Evolutionary conservation across 2,888 invertebrate genomes (phyloP), one percentile per base, ranked within the genome.

Genomic region (Horisme vitalbata): DNA sequence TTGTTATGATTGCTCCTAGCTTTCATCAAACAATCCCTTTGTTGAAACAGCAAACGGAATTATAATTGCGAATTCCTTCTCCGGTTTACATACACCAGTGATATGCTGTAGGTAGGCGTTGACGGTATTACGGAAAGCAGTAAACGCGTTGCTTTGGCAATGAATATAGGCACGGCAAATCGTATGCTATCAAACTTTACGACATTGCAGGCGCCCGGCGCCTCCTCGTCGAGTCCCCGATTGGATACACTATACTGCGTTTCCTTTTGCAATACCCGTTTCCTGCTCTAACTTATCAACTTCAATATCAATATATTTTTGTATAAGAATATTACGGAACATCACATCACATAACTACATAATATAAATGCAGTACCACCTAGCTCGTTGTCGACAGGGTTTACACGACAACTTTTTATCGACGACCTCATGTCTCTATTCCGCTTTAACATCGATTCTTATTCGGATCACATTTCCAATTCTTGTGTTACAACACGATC

Each of bases 181-280:
- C 70, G 71, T 71, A 70, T 68, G 73, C 80, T 68, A 82, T 84
- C 78, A 82, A 83, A 81, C 63, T 87, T 86, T 79, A 87, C 78
- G 80, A 79, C 69, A 68, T 57, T 55, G 58, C 68, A 68, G 83
- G 82, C 87, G 85, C 84, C 84, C 64, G 57, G 51, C 59, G 59
- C 56, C 59, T 59, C 52, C 37, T 38, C 64, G 79, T 71, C 79
- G 76, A 74, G 68, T 63, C 57, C 63, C 63, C 72, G 76, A 83
- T 83, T 81, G 79, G 71, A 77, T 75, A 73, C 70, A 71, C 69
- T 66, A 68, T 67, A 65, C 59, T 68, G 68, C 70, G 72, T 79
- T 81, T 78, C 73, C 76, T 75, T 73, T 75, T 64, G 77, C 79
- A 76, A 75, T 74, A 68, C 66, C 71, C 62, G 70, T 83, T 81